Conservation (phyloP, 64 coral and sea anemone species). For the Hydrozoanthus tunicans region DNA sequence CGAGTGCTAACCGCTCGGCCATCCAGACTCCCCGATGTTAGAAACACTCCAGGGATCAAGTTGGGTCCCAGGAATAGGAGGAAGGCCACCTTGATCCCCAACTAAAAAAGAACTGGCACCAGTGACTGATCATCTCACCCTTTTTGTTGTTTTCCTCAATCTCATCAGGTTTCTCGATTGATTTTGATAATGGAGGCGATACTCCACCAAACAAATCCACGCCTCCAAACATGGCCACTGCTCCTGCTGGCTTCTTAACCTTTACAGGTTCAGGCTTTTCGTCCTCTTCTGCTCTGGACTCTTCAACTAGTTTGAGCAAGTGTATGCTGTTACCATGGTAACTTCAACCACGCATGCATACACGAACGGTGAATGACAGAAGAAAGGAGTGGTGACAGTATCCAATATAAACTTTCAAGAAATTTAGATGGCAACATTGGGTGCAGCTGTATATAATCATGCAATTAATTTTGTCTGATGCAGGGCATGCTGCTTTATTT, state of each 20-base stretch:
- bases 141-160: neutral
- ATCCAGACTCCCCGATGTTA: too few species aligned
- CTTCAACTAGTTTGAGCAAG: slow-evolving; percentile 30
- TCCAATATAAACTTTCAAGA: neutral
- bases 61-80: too few species aligned
- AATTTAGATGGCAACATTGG: neutral
- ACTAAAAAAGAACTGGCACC: too few species aligned
- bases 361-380: neutral
- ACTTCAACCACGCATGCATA: neutral
- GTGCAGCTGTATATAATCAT: neutral
- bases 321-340: neutral
- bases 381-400: neutral
- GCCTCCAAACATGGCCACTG: slow-evolving; percentile 81
- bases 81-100: too few species aligned
- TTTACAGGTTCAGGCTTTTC: neutral
- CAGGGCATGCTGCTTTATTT: too few species aligned
- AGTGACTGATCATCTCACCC: neutral
- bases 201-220: slow-evolving; percentile 80
- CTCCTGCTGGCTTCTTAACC: slow-evolving; percentile 69
- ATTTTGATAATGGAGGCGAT: slow-evolving; percentile 60
- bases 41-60: too few species aligned
- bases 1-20: too few species aligned
- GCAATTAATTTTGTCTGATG: neutral
- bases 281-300: neutral
- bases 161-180: neutral